Evolutionary conservation across 2,888 invertebrate genomes (phyloP), one percentile per base, ranked within the genome.

Genomic region (Aphidius colemani): DNA sequence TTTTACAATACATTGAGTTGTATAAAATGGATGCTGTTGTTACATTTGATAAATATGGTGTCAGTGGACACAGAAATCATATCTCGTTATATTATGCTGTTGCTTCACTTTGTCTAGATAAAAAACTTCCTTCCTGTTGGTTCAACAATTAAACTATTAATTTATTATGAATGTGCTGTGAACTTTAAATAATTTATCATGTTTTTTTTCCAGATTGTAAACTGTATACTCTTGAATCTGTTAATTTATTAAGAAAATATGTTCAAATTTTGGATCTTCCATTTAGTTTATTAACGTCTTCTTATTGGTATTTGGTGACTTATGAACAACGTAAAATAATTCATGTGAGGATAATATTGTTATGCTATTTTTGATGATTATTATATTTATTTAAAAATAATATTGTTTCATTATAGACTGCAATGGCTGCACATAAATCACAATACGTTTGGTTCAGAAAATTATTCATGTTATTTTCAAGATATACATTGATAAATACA

Each of bases 391-490:
- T 4, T 8, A 53, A 18, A 57, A 11, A 7, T 57, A 9, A 6
- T 10, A 10, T 7, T 10, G 13, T 30, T 50, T 53, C 66, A 80
- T 83, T 67, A 40, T 86, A 91, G 79, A 84, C 85, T 69, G 96
- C 96, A 5, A 96, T 98, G 96, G 85, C 86, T 69, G 87, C 88
- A 62, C 96, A 98, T 81, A 84, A 86, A 71, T 94, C 95, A n/a
- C 98, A 99, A 82, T 89, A 95, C 84, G 89, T 94, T 48, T 99
- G 98, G 98, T 98, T 94, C 83, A 88, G 98, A 63, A 88, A 89
- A 78, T 85, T 98, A 5, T 98, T 96, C 78, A 89, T 98, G 73
- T 78, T 88, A 50, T 93, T 95, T 83, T 96, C 96, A 10, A 88
- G 96, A 61, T 98, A 97, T 80, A 91, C 95, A 85, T 86, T 94